Conservation (phyloP, 2,797 vertebrate species). For the Trachurus trachurus region DNA sequence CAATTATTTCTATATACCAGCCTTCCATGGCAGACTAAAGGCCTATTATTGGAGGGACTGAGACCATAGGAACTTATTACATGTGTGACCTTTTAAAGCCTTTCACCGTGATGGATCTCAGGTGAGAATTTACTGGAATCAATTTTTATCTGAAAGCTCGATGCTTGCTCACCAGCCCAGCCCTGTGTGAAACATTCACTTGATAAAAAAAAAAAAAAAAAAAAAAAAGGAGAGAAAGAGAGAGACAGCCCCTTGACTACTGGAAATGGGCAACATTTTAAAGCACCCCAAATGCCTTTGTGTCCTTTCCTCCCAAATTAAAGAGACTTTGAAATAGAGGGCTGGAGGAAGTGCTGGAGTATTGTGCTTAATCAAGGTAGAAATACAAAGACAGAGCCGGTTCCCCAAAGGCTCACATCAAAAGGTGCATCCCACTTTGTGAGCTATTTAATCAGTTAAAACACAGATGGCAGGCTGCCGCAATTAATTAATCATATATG, state of each 20-base stretch:
- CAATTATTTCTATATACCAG: conserved; percentile 91
- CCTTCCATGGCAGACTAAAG: conserved; percentile 89
- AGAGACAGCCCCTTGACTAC: conserved; percentile 69
- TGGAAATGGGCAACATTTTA: conserved; percentile 83
- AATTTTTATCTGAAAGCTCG: conserved; percentile 88
- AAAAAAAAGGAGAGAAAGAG: conserved; percentile 34
- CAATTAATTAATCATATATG: conserved; percentile 90
- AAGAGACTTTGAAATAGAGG: conserved; percentile 85
- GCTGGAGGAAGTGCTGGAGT: conserved; percentile 77
- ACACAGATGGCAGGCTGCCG: conserved; percentile 89
- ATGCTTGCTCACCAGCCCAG: conserved; percentile 81
- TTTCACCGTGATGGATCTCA: conserved; percentile 90
- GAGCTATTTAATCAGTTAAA: conserved; percentile 90
- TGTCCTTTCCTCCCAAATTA: conserved; percentile 86
- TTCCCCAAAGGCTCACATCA: conserved; percentile 88
- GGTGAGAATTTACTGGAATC: conserved; percentile 91
- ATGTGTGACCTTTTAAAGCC: conserved; percentile 91
- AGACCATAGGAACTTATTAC: conserved; percentile 91
- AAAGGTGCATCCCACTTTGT: conserved; percentile 88
- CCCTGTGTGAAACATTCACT: conserved; percentile 83
- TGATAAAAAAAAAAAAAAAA: conserved; percentile 63
- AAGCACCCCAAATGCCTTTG: conserved; percentile 79
- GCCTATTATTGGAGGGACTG: conserved; percentile 89
- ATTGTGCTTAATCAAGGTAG: conserved; percentile 88
- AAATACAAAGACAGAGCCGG: conserved; percentile 83